Percentiles rank a stretch among this genome's conserved stretches.
Conservation (phyloP, 2,888 invertebrate genomes). For the Pterostichus niger region DNA sequence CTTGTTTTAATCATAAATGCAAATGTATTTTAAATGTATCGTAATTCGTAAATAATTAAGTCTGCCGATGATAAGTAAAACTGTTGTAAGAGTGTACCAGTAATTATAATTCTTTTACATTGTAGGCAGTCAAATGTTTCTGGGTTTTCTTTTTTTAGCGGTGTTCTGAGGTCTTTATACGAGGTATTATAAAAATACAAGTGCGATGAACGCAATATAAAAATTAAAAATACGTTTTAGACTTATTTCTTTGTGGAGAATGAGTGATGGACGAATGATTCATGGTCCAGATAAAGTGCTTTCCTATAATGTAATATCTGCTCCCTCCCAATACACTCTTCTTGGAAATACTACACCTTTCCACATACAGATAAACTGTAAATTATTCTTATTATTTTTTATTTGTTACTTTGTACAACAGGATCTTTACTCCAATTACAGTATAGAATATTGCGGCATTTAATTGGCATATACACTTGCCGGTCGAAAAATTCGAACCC, state of each 20-base stretch:
- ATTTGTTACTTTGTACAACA: too few species aligned
- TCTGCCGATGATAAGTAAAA: conserved; percentile 6
- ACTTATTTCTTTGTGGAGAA: conserved; percentile 69
- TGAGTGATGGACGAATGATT: conserved; percentile 71
- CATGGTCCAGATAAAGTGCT: conserved; percentile 70
- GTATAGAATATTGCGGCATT: too few species aligned
- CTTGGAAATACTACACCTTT: conserved; percentile 1
- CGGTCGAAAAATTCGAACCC: too few species aligned
- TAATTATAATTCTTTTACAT: conserved; percentile 4
- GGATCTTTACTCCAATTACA: too few species aligned
- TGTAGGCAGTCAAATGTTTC: conserved; percentile 10
- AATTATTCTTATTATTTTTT: background rate
- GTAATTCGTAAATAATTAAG: background rate
- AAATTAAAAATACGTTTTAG: conserved; percentile 69
- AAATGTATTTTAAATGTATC: background rate
- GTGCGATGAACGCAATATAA: conserved; percentile 67
- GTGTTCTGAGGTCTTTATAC: conserved; percentile 19
- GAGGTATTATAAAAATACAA: conserved; percentile 48
- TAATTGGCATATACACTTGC: too few species aligned
- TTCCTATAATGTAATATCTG: conserved; percentile 69
- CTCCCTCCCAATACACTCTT: conserved; percentile 59
- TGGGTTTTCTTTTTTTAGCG: conserved; percentile 30
- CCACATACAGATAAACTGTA: background rate
- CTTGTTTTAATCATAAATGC: background rate
- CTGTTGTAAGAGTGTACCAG: background rate